Percentiles rank a stretch among this genome's conserved stretches.
Conservation (phyloP, 1,140 invertebrate species). For the Drosophila mojavensis region DNA sequence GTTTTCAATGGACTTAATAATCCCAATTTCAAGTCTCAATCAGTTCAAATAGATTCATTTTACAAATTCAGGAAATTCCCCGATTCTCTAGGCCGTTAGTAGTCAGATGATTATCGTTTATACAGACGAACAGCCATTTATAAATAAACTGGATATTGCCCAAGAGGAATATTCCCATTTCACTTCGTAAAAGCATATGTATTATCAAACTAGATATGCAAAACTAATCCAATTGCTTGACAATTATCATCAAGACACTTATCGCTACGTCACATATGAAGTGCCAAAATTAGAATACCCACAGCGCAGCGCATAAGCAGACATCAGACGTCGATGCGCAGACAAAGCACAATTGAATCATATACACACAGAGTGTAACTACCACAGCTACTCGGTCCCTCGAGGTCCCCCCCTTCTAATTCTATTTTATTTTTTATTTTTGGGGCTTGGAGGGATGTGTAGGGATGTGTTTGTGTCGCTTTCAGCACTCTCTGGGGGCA, state of each 20-base stretch:
- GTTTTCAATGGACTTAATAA: too few species aligned
- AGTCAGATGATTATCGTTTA: too few species aligned
- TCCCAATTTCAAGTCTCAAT: too few species aligned
- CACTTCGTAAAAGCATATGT: too few species aligned
- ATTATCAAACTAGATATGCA: too few species aligned
- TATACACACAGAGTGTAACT: slow-evolving; percentile 52
- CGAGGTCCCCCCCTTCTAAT: neutral
- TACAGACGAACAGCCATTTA: too few species aligned
- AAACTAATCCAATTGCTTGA: neutral
- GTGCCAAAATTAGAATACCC: neutral
- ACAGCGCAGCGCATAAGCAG: neutral
- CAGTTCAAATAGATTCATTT: too few species aligned
- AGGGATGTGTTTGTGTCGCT: slow-evolving; percentile 47
- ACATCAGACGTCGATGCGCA: slow-evolving; percentile 36
- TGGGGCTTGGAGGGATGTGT: neutral
- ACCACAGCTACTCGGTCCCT: slow-evolving; percentile 21
- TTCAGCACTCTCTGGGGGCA: slow-evolving; percentile 65
- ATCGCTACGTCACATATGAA: neutral
- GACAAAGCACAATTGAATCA: slow-evolving; percentile 72
- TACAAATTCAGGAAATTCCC: too few species aligned
- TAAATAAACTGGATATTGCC: too few species aligned
- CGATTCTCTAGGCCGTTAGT: too few species aligned
- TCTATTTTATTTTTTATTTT: neutral
- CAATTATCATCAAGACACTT: neutral
- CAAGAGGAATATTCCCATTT: too few species aligned